Evolutionary conservation across 2,113 vertebrate species (phyloP), one percentile per base, ranked within the genome.

Genomic region (Cynopterus brachyotis): DNA sequence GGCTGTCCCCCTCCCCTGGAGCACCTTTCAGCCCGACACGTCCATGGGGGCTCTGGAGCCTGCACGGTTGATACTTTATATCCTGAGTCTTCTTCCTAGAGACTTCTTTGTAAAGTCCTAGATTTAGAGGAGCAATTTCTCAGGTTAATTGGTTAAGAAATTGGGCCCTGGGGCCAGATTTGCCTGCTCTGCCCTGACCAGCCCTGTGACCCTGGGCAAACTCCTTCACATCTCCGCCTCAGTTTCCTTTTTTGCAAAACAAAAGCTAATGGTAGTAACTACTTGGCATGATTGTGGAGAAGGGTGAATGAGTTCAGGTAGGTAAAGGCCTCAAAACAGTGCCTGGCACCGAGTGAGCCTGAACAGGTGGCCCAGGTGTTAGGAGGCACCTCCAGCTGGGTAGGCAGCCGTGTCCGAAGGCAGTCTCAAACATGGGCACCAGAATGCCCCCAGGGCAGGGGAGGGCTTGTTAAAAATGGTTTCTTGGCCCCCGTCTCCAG

Each of bases 211-310:
- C n/a, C 35, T n/a, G 19, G 16, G 6, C 28, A 55, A 53, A n/a
- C 26, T 30, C 26, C 79, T 53, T 26, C 35, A 32, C 26, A 24
- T 59, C 75, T 87, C 81, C 76, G 66, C 22, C 72, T 95, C 75
- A 7, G 59, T 94, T 95, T 94, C 69, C 28, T 47, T 78, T 86
- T 64, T 42, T 79, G 30, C 35, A 62, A 83, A 72, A 47, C 6
- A 83, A 72, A 42, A 66, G 55, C 9, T 57, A n/a, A 22, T 55
- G 24, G 11, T 78, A 9, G 47, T 92, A 73, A 69, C 6, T 32
- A 0, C 40, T n/a, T 78, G 30, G 19, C 28, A 16, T 13, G 30
- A 90, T 0, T 62, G 24, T 59, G 9, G 47, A 32, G 28, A 40
- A 79, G 60, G 55, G 9, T 4, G 17, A 75, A 26, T 32, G 35